Base-by-base conservation (phyloP, 1,140 invertebrate species). In the Muscidifurax raptorellus region DNA sequence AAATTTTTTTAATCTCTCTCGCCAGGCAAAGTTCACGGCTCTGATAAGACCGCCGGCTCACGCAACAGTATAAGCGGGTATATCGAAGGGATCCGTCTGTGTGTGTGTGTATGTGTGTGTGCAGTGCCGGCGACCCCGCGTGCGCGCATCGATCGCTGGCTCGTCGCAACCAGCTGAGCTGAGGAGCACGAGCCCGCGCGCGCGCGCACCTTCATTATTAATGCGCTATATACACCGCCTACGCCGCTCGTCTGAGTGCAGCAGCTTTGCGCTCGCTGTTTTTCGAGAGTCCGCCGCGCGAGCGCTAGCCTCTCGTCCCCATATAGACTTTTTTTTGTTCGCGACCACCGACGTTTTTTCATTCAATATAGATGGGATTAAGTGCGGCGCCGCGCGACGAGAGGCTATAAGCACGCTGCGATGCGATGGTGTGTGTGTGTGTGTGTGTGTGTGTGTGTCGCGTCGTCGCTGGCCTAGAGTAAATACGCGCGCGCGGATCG, bases 201-300 rank as follows among this genome's bases (percentile, higher is more conserved):
- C 87, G 89, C 89, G 90, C 90, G 88, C 91, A 90, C 89, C 89
- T 92, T 90, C 89, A 91, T 91, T 92, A 92, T 92, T 92, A 90
- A 92, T 91, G 87, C 86, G 85, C 82, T 78, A 64, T 80, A 89
- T 89, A 69, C 71, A 76, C 72, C 78, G 83, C 77, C 67, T 81
- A 77, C n/a, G n/a, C 80, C 82, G 81, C 22, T 85, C 59, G 67
- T 30, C 66, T 69, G 25, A 27, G 66, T 30, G 66, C 25, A 69
- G 66, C 66, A 69, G 66, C 66, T 30, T 25, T 69, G 66, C 66
- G 66, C 66, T n/a, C 15, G 44, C 47, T 18, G 36, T 12, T 72
- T 85, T 59, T 59, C 22, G 52, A 59, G 52, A 59, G 80, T 40
- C 47, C 52, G 25, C 40, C n/a, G 64, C 44, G 64, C 74, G 3